Evolutionary conservation across 1,140 invertebrate genomes (phyloP).

Genomic region (Cherax quadricarinatus): DNA sequence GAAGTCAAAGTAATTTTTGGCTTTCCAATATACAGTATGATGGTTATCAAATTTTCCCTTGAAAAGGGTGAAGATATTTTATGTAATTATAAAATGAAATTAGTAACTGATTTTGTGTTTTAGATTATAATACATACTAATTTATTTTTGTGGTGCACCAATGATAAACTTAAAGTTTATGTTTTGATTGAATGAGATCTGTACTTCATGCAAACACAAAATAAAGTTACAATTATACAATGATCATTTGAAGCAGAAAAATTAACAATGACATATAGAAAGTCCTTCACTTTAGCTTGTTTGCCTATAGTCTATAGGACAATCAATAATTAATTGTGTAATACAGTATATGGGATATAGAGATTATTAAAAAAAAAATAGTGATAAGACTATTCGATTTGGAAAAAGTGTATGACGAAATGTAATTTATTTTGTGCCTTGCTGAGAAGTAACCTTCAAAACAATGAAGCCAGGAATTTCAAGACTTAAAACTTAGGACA

Average conservation of each 20-base stretch:
- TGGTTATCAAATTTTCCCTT: slow-evolving; percentile 47
- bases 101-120: background rate
- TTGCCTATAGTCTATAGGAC: background rate
- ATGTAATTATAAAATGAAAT: slow-evolving; percentile 36
- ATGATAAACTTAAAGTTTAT: slow-evolving; percentile 48
- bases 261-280: background rate
- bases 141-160: slow-evolving; percentile 18
- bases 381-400: background rate
- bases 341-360: background rate
- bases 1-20: background rate
- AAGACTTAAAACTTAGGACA: background rate
- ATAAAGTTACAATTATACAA: background rate
- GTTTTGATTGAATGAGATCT: slow-evolving; percentile 1
- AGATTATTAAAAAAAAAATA: background rate
- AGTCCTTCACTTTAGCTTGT: background rate
- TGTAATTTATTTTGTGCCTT: slow-evolving; percentile 12
- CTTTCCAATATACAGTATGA: background rate
- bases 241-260: background rate
- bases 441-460: background rate
- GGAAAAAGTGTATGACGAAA: too few species aligned
- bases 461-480: background rate
- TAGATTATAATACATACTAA: slow-evolving; percentile 8
- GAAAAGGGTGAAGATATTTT: background rate
- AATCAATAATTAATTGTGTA: background rate
- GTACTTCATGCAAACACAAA: slow-evolving; percentile 39